Percentiles rank a stretch among this genome's conserved stretches.
Evolutionary conservation across 2,888 invertebrate species (phyloP).

Genomic region (Cephonodes hylas): DNA sequence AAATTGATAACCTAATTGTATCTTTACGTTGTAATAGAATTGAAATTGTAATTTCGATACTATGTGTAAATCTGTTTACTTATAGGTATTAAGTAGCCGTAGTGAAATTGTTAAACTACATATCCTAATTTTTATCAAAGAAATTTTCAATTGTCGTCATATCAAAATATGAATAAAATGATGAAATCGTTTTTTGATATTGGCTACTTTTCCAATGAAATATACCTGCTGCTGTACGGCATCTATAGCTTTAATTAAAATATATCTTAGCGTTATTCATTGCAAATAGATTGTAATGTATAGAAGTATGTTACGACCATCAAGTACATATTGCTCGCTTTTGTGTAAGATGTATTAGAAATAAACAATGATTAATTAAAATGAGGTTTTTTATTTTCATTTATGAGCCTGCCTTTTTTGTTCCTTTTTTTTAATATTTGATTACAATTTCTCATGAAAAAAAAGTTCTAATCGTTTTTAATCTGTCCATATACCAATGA

Average conservation of each 20-base stretch:
- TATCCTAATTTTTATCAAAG: not conserved
- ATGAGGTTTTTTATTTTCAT: not conserved
- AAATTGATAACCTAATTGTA: not conserved
- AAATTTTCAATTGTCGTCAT: conserved; percentile 8
- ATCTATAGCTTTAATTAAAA: conserved; percentile 24
- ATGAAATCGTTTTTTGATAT: conserved; percentile 4
- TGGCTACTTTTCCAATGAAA: conserved; percentile 11
- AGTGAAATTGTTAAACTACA: not conserved
- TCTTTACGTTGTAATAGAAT: not conserved
- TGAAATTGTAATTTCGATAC: not conserved
- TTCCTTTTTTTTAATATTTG: too few relatives aligned
- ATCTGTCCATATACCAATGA: too few relatives aligned
- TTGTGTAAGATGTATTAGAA: conserved; percentile 56
- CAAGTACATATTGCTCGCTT: conserved; percentile 47
- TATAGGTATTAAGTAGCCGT: not conserved
- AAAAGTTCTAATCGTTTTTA: too few relatives aligned
- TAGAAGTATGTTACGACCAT: conserved; percentile 32
- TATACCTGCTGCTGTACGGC: conserved; percentile 13
- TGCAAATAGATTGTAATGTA: conserved; percentile 25
- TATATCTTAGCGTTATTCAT: conserved; percentile 34
- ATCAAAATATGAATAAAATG: conserved; percentile 13
- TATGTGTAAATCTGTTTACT: not conserved
- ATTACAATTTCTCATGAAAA: too few relatives aligned
- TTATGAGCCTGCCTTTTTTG: too few relatives aligned
- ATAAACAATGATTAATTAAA: conserved; percentile 30